Evolutionary conservation across 2,113 vertebrate genomes (phyloP).

Genomic region (Sinocyclocheilus grahami): DNA sequence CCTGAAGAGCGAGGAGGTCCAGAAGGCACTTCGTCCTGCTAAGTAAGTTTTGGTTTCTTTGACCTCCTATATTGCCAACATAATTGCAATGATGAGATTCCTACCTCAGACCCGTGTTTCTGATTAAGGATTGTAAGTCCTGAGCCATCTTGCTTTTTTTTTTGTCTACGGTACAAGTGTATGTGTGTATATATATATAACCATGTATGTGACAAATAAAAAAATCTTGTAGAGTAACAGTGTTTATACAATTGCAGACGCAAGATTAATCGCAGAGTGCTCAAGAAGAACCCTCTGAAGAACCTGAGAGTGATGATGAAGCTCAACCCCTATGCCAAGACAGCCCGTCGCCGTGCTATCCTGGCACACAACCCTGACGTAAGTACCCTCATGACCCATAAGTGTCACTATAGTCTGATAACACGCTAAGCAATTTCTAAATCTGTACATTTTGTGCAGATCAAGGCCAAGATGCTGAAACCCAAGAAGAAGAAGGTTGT

Average conservation of each 20-base stretch:
- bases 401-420: not conserved
- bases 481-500: slow-evolving; percentile 73
- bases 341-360: slow-evolving; percentile 89
- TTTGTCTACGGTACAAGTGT: not conserved
- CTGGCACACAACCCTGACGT: slow-evolving; percentile 86
- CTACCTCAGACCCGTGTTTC: slow-evolving; percentile 79
- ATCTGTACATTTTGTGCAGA: slow-evolving; percentile 58
- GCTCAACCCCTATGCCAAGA: slow-evolving; percentile 94
- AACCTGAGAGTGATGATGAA: slow-evolving; percentile 96
- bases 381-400: slow-evolving; percentile 57
- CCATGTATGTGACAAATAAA: no score
- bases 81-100: slow-evolving; percentile 68
- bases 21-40: slow-evolving; percentile 89
- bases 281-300: slow-evolving; percentile 99
- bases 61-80: not conserved
- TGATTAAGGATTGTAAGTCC: slow-evolving; percentile 75
- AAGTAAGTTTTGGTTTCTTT: slow-evolving; percentile 73
- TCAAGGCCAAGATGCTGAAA: slow-evolving; percentile 79
- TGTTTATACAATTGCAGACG: slow-evolving; percentile 75
- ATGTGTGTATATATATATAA: no score
- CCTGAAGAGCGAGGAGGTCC: slow-evolving; percentile 94
- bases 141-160: slow-evolving; percentile 58
- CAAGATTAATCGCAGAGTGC: slow-evolving; percentile 88
- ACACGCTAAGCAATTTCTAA: not conserved
- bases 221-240: not conserved